These are phyloP conservation scores for Vidua macroura DNA, from an alignment of 2,113 vertebrate genomes.

Conservation along the genomic window DNA sequence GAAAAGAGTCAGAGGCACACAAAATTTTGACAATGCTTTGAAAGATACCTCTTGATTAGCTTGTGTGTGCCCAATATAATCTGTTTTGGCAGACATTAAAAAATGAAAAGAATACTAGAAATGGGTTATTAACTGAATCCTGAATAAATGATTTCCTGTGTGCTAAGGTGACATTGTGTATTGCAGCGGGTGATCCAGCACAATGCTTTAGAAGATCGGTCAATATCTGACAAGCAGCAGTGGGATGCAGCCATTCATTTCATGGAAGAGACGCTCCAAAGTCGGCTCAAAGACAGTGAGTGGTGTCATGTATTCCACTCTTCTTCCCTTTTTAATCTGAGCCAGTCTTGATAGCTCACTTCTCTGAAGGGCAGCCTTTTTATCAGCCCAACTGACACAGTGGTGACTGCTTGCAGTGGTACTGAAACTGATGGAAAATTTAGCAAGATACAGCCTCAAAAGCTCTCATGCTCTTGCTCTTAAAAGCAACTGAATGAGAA, in stretches of 20 bases:
- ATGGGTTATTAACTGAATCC: not conserved
- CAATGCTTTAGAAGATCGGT: slow-evolving; percentile 96
- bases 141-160: not conserved
- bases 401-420: not conserved
- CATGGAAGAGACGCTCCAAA: slow-evolving; percentile 94
- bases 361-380: not conserved
- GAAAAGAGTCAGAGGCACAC: not conserved
- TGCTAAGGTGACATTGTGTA: not conserved
- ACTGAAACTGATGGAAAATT: not conserved
- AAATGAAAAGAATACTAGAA: not conserved
- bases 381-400: not conserved
- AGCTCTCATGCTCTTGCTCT: not conserved
- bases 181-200: slow-evolving; percentile 95
- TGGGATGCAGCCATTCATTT: slow-evolving; percentile 99
- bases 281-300: slow-evolving; percentile 95
- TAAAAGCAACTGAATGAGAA: not conserved
- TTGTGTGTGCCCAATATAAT: not conserved
- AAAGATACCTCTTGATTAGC: not conserved
- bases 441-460: not conserved
- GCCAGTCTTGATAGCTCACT: not conserved
- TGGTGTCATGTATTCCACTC: not conserved
- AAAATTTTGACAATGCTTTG: not conserved
- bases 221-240: slow-evolving; percentile 96
- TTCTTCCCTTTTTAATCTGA: not conserved
- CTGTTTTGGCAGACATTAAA: not conserved